These are phyloP conservation scores for Ceyx cyanopectus DNA, from an alignment of 2,113 vertebrate species.

Conservation along the genomic window DNA sequence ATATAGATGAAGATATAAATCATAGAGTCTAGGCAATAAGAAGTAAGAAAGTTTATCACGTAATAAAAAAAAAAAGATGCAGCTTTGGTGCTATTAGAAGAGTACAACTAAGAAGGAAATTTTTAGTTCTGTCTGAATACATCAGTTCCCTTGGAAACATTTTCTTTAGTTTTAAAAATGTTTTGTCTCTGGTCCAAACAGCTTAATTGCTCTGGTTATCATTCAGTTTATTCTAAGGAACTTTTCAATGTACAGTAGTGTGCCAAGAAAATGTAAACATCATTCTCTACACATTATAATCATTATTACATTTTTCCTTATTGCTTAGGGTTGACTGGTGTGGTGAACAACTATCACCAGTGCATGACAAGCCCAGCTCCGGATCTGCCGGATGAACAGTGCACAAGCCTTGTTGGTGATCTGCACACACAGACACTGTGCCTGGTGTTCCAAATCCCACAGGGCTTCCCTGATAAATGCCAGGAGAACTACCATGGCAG, in stretches of 20 bases:
- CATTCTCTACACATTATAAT: not conserved
- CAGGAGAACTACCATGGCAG: not conserved
- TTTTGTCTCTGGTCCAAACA: conserved; percentile 50
- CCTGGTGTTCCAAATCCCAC: not conserved
- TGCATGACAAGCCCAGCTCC: not conserved
- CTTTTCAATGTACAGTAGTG: not conserved
- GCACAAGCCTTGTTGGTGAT: not conserved
- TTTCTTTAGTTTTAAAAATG: conserved; percentile 35
- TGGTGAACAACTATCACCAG: not conserved
- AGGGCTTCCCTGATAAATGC: not conserved
- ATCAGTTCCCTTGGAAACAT: conserved; percentile 59
- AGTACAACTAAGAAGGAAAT: not conserved
- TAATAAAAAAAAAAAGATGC: not conserved
- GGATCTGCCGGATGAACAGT: not conserved
- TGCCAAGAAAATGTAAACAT: conserved; percentile 29
- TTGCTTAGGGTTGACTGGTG: not conserved
- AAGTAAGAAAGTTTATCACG: not conserved
- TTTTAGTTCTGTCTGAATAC: not conserved
- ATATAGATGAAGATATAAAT: not conserved
- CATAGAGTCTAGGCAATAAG: not conserved
- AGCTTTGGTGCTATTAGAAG: not conserved
- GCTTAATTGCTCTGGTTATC: conserved; percentile 38
- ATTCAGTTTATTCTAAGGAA: conserved; percentile 24
- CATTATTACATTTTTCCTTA: not conserved
- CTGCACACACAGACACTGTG: not conserved